Conservation (phyloP, 2,888 invertebrate genomes). For the Loripinus fragilis region DNA sequence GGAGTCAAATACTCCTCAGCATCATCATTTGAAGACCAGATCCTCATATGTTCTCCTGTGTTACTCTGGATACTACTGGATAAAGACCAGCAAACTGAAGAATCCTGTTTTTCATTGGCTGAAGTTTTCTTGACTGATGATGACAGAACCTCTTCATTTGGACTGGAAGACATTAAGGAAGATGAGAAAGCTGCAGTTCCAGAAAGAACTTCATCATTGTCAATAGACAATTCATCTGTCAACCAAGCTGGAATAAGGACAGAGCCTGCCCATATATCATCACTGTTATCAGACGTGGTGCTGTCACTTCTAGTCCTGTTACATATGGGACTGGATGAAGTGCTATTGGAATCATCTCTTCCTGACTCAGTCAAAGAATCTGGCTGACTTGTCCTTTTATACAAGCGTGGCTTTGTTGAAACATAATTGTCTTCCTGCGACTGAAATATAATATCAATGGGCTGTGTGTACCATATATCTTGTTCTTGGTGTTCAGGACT, state of each 20-base stretch:
- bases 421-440: slow-evolving; percentile 49
- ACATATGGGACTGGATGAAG: slow-evolving; percentile 44
- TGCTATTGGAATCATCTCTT: slow-evolving; percentile 28
- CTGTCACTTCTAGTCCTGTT: slow-evolving; percentile 27
- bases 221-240: slow-evolving; percentile 45
- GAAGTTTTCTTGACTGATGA: background rate
- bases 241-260: slow-evolving; percentile 57
- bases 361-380: slow-evolving; percentile 42
- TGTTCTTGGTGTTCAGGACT: slow-evolving; percentile 74
- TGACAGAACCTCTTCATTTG: slow-evolving; percentile 23
- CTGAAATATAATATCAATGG: slow-evolving; percentile 67
- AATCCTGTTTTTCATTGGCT: background rate
- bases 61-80: background rate
- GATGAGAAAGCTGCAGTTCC: slow-evolving; percentile 10
- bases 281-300: slow-evolving; percentile 32
- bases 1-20: slow-evolving; percentile 42
- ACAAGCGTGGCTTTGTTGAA: slow-evolving; percentile 65
- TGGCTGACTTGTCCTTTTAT: slow-evolving; percentile 70
- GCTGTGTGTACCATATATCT: slow-evolving; percentile 76
- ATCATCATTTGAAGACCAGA: slow-evolving; percentile 6
- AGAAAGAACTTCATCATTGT: slow-evolving; percentile 8
- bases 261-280: slow-evolving; percentile 52
- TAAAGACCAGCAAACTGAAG: background rate
- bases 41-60: background rate
- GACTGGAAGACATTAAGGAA: slow-evolving; percentile 54